These are phyloP conservation scores for Phymorhynchus buccinoides DNA, from an alignment of 1,140 invertebrate species.

Conservation along the genomic window DNA sequence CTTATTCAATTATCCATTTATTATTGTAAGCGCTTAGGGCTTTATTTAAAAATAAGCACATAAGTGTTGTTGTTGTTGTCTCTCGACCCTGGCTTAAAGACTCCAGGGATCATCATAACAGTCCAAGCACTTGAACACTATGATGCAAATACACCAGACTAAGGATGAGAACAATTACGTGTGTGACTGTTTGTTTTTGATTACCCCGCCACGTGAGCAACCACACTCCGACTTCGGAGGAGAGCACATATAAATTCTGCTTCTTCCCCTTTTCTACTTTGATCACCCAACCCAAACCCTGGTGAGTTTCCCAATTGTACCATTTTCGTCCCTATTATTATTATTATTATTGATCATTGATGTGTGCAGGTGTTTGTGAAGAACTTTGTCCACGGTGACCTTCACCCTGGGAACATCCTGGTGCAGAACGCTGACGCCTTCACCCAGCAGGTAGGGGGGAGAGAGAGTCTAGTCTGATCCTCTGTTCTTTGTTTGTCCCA, in stretches of 20 bases:
- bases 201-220: too few species aligned
- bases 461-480: not conserved
- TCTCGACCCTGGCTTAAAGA: too few species aligned
- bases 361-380: conserved; percentile 72
- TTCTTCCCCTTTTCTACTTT: not conserved
- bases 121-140: too few species aligned
- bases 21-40: too few species aligned
- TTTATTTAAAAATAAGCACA: too few species aligned
- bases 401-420: conserved; percentile 75
- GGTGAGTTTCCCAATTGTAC: not conserved
- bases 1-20: too few species aligned
- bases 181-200: not conserved
- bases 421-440: conserved; percentile 61
- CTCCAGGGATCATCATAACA: too few species aligned
- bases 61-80: too few species aligned
- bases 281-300: not conserved
- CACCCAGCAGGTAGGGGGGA: conserved; percentile 31
- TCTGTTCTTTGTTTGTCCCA: too few species aligned
- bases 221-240: too few species aligned
- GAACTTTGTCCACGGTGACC: conserved; percentile 75
- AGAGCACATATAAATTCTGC: too few species aligned
- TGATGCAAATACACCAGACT: too few species aligned
- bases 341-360: not conserved
- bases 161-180: not conserved
- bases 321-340: not conserved